Base-by-base conservation (phyloP, 2,888 invertebrate genomes). In the Adela reaumurella region DNA sequence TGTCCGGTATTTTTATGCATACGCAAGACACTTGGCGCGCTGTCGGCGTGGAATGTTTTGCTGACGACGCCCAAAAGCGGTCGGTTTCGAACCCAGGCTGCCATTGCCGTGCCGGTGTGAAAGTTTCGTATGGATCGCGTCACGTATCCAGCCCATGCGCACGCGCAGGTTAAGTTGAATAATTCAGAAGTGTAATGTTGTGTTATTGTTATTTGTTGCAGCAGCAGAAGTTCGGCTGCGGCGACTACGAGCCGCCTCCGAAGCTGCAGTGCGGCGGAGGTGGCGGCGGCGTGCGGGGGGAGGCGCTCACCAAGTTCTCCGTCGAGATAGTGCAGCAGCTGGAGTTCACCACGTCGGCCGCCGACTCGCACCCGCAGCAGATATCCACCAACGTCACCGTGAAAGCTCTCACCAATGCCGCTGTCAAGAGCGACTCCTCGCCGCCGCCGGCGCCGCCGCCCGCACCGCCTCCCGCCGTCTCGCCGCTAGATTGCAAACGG, bases 331-430 rank as follows among this genome's bases (percentile, higher is more conserved):
- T 94, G 18, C 94, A 94, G 67, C 94, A 92, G 67, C 76, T 92
- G 49, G 92, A 94, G 68, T 94, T 94, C 66, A 92, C 92, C 54
- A 92, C 92, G 43, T 91, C 90, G 45, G 89, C 90, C 48, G 91
- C 91, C 45, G 92, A 90, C 64, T 89, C 90, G 6, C 92, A 92
- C 64, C 89, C 92, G 48, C 92, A 93, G 64, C 92, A 93, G 72
- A 94, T 94, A 57, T 91, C 89, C 62, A 94, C 94, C 56, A 94
- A 94, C 79, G 93, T 94, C 50, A 94, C 94, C 48, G 94, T 94
- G 54, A 94, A 94, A 58, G 77, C 74, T 51, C 68, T 77, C 60
- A 81, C 68, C 57, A 82, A 74, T 62, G 80, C 73, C 55, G 74
- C 74, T 53, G 79, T 76, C 58, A 69, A 72, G 6, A 74, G 73